Base-by-base conservation (phyloP, 2,888 invertebrate genomes). In the Chymomyza amoena region DNA sequence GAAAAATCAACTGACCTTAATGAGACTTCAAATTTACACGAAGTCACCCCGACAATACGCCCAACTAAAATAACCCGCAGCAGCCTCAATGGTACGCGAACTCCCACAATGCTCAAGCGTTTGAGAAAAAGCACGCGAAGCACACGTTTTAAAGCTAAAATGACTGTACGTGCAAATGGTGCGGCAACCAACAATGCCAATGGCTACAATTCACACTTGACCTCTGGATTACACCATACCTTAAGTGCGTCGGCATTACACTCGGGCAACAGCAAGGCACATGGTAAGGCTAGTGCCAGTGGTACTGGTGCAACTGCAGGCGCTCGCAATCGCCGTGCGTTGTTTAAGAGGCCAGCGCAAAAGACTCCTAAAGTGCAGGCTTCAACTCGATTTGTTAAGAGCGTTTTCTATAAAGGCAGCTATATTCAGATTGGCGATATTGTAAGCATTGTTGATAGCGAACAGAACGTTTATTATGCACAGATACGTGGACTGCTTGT, bases 341-440 rank as follows among this genome's bases (percentile, higher is more conserved):
- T 97, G 69, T 96, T 96, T 87, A 96, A 96, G 90, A 95, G 95
- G 82, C 94, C 94, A 28, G 96, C 97, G 0, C 93, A 96, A 4
- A 97, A 96, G 91, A 96, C 97, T 0, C 96, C 97, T 0, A 93
- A 94, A 0, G 94, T 96, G 10, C 95, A 96, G 16, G 95, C 97
- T 0, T 96, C 96, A 20, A 95, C 96, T 0, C 94, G 96, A 10
- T 96, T 96, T 6, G 96, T 96, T 76, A 95, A 96, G 70, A 95
- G 94, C 83, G 93, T 90, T 5, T 97, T 96, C 91, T 94, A 95
- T 90, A 95, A 95, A 94, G 96, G 95, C 4, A 94, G 93, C 70
- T 97, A 97, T 91, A 95, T 96, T 92, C 97, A 97, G 93, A 93
- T 96, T 15, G 98, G 98, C 0, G 98, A 98, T 90, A 96, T 98